phyloP scores from a whole-genome alignment of 2,888 invertebrate species.

The Eutolmus rufibarbis region DNA sequence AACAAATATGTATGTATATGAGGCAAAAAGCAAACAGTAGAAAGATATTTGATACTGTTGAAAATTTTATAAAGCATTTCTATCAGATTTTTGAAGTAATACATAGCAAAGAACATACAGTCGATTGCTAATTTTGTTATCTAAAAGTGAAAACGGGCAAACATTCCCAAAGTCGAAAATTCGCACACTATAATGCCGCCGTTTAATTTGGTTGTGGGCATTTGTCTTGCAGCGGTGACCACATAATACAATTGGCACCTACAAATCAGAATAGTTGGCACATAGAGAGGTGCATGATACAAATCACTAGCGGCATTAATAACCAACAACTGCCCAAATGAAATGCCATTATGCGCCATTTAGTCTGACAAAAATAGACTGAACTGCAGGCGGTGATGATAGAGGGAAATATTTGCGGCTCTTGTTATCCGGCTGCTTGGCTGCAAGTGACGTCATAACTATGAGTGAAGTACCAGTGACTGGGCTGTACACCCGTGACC shows the following conservation, averaged over 20 bases:
- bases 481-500: background rate
- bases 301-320: slow-evolving; percentile 28
- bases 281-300: background rate
- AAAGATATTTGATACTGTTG: background rate
- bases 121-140: slow-evolving; percentile 30
- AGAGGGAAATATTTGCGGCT: background rate
- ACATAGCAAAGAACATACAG: slow-evolving; percentile 8
- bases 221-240: slow-evolving; percentile 29
- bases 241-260: slow-evolving; percentile 37
- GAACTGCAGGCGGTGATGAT: background rate
- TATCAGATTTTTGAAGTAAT: background rate
- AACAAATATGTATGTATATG: background rate
- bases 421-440: background rate
- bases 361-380: slow-evolving; percentile 7
- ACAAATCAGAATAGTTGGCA: slow-evolving; percentile 32
- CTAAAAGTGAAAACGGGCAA: slow-evolving; percentile 27
- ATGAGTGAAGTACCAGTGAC: background rate
- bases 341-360: slow-evolving; percentile 29
- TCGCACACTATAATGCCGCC: slow-evolving; percentile 10
- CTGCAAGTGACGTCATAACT: slow-evolving; percentile 9
- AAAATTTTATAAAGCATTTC: background rate
- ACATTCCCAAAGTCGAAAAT: background rate
- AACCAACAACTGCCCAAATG: background rate
- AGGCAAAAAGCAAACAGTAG: background rate
- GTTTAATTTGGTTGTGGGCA: slow-evolving; percentile 16